A percentile compares a stretch with the other conserved stretches of the same genome.
phyloP scores from a whole-genome alignment of 2,797 vertebrate species.

The Halcyon chelicuti region DNA sequence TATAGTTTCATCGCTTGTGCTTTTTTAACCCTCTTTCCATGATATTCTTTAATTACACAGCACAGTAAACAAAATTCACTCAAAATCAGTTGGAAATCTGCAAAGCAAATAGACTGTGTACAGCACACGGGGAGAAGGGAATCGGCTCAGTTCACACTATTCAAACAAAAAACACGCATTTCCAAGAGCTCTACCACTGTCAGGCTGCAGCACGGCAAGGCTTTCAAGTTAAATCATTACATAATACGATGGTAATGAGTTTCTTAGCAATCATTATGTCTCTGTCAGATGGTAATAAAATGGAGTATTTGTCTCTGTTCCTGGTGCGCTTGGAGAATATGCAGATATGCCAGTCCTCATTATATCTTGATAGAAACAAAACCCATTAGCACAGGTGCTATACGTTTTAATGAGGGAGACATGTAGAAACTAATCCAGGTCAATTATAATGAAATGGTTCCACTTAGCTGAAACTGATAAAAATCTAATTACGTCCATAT shows the following conservation, averaged over 20 bases:
- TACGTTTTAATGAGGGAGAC: slow-evolving; percentile 74
- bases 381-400: slow-evolving; percentile 76
- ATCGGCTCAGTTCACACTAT: neutral
- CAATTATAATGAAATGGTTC: slow-evolving; percentile 73
- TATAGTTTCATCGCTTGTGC: neutral
- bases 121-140: neutral
- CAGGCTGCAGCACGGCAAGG: slow-evolving; percentile 28
- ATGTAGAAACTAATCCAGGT: slow-evolving; percentile 72
- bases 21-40: neutral
- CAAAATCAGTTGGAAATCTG: neutral
- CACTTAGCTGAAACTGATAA: slow-evolving; percentile 66
- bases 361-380: slow-evolving; percentile 76
- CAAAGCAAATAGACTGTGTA: neutral
- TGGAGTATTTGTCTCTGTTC: slow-evolving; percentile 71
- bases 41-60: slow-evolving; percentile 5
- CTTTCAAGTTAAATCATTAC: slow-evolving; percentile 77
- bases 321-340: slow-evolving; percentile 57
- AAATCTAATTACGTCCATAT: slow-evolving; percentile 65
- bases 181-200: neutral
- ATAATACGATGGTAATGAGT: slow-evolving; percentile 78
- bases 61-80: neutral
- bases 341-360: slow-evolving; percentile 79
- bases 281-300: slow-evolving; percentile 79
- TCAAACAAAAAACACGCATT: neutral
- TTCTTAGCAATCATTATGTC: slow-evolving; percentile 78